Evolutionary conservation across 2,797 vertebrate species (phyloP).

Genomic region (Threskiornis aethiopicus): DNA sequence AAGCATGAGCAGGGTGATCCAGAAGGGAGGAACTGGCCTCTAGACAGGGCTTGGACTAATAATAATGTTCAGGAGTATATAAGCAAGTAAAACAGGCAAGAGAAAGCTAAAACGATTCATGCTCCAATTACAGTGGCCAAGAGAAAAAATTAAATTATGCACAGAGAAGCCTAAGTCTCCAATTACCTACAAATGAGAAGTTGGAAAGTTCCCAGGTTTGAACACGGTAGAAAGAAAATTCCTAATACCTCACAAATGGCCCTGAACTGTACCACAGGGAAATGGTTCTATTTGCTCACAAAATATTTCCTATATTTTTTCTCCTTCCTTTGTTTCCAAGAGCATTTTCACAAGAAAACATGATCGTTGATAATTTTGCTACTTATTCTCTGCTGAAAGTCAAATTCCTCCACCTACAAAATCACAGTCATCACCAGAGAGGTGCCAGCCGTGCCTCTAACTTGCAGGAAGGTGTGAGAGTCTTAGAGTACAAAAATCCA

Average conservation of each 20-base stretch:
- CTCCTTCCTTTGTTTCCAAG: neutral
- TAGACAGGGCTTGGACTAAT: neutral
- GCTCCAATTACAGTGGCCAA: neutral
- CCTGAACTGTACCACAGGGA: neutral
- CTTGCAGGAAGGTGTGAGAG: neutral
- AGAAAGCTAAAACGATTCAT: neutral
- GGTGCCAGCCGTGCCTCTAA: neutral
- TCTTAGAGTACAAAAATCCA: neutral
- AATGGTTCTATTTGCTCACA: neutral
- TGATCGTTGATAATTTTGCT: neutral
- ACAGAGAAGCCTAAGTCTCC: neutral
- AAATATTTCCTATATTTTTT: neutral
- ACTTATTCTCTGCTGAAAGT: neutral
- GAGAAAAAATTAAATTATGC: neutral
- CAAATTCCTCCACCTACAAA: neutral
- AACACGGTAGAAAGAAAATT: neutral
- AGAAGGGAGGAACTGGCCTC: neutral
- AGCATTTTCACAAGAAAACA: neutral
- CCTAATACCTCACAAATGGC: neutral
- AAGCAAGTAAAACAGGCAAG: neutral
- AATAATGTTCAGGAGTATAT: neutral
- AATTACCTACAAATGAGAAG: slow-evolving; percentile 26
- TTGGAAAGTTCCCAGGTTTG: slow-evolving; percentile 6
- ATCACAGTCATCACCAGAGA: neutral
- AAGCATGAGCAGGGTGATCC: neutral